Base-by-base conservation (phyloP, 1,140 invertebrate genomes). In the Spodoptera frugiperda region DNA sequence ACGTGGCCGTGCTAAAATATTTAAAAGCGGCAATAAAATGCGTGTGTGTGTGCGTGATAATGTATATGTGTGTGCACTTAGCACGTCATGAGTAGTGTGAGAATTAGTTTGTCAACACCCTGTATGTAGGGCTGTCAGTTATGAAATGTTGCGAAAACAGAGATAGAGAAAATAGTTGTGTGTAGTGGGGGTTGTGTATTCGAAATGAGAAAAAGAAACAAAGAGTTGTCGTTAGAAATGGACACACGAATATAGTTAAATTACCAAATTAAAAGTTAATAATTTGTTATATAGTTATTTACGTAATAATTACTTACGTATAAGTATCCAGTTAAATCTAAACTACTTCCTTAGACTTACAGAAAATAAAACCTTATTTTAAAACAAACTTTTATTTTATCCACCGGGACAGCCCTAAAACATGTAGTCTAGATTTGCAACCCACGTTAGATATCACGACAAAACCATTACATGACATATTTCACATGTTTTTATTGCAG, bases 1-100 rank as follows among this genome's bases (percentile, higher is more conserved):
- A 73, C 71, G 21, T 33, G 39, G 14, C 19, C 19, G 21, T 49
- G 49, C 76, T 72, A 77, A 77, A 77, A 77, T 63, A 44, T 53
- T 61, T 61, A 17, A 46, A 55, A 67, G 49, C 57, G 15, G 10
- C 72, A 39, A 15, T 55, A 46, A 10, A 49, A 51, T n/a, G n/a
- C n/a, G n/a, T 53, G 33, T 44, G 11, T 54, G 19, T 78, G 55
- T 33, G n/a, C 4, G 63, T 17, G 30, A 39, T 12, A 25, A 25
- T 25, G 25, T 25, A 11, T 49, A 11, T 49, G 17, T 49, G 44
- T 53, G 72, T 25, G 76, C 67, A 76, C 75, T 83, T 84, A 82
- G 72, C 84, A 78, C 76, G 21, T 85, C 73, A 51, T 81, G 79
- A 83, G 73, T 63, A 54, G 49, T 70, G 63, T 73, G 71, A 55